Evolutionary conservation across 2,888 invertebrate species (phyloP).

Genomic region (Hypomecis punctinalis): DNA sequence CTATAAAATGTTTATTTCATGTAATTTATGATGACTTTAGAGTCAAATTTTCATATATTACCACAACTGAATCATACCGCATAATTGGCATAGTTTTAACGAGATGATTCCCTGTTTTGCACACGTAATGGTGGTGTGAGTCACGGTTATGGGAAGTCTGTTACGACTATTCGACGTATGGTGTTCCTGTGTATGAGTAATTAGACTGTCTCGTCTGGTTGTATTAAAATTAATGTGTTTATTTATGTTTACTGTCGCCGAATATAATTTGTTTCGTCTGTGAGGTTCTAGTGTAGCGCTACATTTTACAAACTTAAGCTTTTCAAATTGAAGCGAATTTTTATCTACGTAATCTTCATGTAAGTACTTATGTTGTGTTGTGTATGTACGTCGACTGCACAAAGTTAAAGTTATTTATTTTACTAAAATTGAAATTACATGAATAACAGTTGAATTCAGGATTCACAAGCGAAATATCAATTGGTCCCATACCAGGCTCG

Average conservation of each 20-base stretch:
- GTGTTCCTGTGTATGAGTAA: conserved; percentile 29
- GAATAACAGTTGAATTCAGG: no score
- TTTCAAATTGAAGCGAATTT: no score
- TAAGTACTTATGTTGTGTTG: no score
- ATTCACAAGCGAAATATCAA: no score
- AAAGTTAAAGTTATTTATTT: no score
- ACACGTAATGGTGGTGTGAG: conserved; percentile 50
- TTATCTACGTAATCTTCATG: no score
- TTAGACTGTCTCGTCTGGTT: conserved; percentile 30
- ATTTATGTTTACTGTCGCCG: conserved; percentile 6
- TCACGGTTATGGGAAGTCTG: conserved; percentile 36
- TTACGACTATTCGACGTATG: conserved; percentile 34
- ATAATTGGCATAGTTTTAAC: conserved; percentile 73
- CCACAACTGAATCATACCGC: conserved; percentile 63
- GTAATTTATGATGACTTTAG: no score
- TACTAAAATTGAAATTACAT: no score
- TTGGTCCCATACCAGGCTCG: no score
- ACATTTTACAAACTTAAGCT: neutral
- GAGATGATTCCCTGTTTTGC: conserved; percentile 46
- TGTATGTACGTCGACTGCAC: no score
- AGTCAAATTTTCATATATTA: conserved; percentile 42
- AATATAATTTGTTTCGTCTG: neutral
- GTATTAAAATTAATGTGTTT: conserved; percentile 20
- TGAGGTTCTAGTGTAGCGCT: neutral
- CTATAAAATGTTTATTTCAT: neutral